Evolutionary conservation across 2,113 vertebrate genomes (phyloP), one percentile per base, ranked within the genome.

Genomic region (Tapirus terrestris): DNA sequence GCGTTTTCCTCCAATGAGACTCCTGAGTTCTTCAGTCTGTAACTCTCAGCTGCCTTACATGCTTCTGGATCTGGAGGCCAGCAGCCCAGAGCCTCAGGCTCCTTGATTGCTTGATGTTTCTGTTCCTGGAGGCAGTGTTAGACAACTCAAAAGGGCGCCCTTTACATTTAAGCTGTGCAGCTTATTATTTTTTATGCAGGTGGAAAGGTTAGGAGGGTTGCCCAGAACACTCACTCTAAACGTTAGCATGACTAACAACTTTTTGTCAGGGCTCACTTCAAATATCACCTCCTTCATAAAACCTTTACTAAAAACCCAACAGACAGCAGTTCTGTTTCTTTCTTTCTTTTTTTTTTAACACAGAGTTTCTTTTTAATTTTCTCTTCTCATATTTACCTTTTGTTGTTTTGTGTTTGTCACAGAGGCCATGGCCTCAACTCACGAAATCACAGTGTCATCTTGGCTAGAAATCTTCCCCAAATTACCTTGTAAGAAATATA

Each of bases 81-180:
- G 31, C n/a, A 29, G 2, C 27, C 21, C 18, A 0, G 18, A 36
- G 31, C n/a, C 33, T 67, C 2, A 2, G 14, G 8, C 31, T 76
- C 36, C 31, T 33, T 14, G n/a, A 56, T 10, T 17, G 8, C 21
- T 31, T 36, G 13, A 23, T 72, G 13, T 65, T 63, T 88, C 61
- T 92, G 16, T n/a, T 53, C 29, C 9, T 25, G 18, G 39, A 25
- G 45, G 29, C 65, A 23, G 18, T 68, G 33, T 36, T 60, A 36
- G 27, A 36, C 29, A 20, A 6, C 33, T 48, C 67, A 58, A 2
- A 33, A 56, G 20, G 58, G 31, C 0, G 5, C 51, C 0, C 1
- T 39, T 60, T 60, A 60, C 27, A 61, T n/a, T 31, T 12, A 45
- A 63, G 29, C 25, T 8, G 4, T 39, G 48, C 13, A 45, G 25